Conservation (phyloP, 2,797 vertebrate species). For the Hipposideros larvatus region DNA sequence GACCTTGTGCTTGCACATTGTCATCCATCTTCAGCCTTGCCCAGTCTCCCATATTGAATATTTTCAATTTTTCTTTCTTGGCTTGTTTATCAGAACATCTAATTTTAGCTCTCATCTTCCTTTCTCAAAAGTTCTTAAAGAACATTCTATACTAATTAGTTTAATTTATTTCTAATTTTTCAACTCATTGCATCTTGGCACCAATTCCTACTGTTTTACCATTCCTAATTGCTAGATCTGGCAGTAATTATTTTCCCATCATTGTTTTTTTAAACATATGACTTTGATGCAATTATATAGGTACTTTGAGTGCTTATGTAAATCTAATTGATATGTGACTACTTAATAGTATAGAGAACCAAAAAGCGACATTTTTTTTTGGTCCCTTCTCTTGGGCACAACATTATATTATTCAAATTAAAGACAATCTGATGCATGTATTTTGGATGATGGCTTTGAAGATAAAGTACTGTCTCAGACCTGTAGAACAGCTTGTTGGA, state of each 20-base stretch:
- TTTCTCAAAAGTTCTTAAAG: constrained; percentile 3
- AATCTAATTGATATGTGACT: neutral
- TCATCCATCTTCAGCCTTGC: neutral
- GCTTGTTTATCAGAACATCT: neutral
- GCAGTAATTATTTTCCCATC: neutral
- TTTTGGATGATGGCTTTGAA: neutral
- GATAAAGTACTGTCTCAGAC: neutral
- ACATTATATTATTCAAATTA: constrained; percentile 33
- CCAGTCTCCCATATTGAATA: constrained; percentile 3
- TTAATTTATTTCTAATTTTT: constrained; percentile 46
- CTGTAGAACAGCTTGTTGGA: neutral
- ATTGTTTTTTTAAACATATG: neutral
- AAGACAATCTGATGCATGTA: neutral
- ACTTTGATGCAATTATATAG: neutral
- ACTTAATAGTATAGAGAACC: neutral
- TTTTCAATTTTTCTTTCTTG: constrained; percentile 47
- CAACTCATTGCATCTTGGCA: constrained; percentile 25
- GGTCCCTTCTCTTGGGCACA: neutral
- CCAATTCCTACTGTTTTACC: neutral
- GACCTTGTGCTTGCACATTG: neutral
- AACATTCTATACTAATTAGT: constrained; percentile 19
- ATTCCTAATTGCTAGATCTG: constrained; percentile 12
- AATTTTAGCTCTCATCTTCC: neutral
- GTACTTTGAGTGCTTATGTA: neutral
- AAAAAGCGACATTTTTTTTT: neutral